A percentile compares a stretch with the other conserved stretches of the same genome.
Evolutionary conservation across 2,888 invertebrate genomes (phyloP).

Genomic region (Heteromyza rotundicornis): DNA sequence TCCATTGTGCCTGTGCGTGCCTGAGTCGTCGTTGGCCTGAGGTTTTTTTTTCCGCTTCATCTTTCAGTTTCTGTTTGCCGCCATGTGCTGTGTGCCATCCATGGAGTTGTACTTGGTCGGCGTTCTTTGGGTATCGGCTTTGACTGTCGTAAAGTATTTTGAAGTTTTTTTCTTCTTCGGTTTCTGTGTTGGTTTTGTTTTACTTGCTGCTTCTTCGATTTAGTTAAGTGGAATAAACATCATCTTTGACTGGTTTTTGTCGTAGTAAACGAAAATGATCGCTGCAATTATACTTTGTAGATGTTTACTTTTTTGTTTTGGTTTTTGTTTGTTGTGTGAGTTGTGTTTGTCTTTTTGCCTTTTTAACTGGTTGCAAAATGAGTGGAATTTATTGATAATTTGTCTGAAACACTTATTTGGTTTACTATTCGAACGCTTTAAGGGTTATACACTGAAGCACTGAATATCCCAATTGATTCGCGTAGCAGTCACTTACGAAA

Average conservation of each 20-base stretch:
- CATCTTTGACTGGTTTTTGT: neutral
- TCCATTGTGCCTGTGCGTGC: neutral
- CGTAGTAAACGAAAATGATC: neutral
- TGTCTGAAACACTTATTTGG: too few relatives aligned
- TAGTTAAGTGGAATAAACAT: slow-evolving; percentile 3
- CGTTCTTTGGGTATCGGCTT: neutral
- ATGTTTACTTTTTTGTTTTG: neutral
- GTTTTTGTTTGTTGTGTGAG: too few relatives aligned
- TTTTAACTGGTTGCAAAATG: neutral
- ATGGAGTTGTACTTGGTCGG: neutral
- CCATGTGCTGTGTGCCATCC: neutral
- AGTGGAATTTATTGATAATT: too few relatives aligned
- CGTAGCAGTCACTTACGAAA: too few relatives aligned
- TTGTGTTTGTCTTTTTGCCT: too few relatives aligned
- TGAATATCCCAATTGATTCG: too few relatives aligned
- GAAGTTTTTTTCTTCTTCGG: neutral
- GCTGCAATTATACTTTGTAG: slow-evolving; percentile 9
- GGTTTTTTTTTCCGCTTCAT: neutral
- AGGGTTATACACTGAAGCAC: too few relatives aligned
- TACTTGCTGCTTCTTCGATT: neutral
- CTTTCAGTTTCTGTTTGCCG: neutral
- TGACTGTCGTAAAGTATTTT: slow-evolving; percentile 8
- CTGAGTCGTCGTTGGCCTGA: slow-evolving; percentile 1
- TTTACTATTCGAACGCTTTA: too few relatives aligned
- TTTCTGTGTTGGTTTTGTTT: neutral